Base-by-base conservation (phyloP, 2,797 vertebrate species). In the Epinephelus coioides region DNA sequence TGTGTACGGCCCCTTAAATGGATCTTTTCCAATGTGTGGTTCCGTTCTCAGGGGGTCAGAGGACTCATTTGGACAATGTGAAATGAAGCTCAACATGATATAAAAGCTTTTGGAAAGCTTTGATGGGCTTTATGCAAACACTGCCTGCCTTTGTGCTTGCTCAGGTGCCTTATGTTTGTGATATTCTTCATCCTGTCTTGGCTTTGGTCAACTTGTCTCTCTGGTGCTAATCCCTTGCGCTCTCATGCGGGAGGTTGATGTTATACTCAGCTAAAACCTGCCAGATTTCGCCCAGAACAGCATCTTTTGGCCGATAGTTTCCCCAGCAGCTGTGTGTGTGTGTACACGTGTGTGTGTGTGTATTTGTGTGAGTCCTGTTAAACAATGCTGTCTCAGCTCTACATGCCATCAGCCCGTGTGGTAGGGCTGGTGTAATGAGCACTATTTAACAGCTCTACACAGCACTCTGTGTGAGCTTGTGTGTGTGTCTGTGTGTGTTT, bases 311-410 rank as follows among this genome's bases (percentile, higher is more conserved):
- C 43, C 53, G n/a, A 25, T 21, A 61, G 25, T 77, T 66, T 30
- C 25, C 47, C 30, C 14, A 54, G 50, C 66, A 59, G 69, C 51
- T 63, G 60, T 69, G 63, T 75, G 56, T 51, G 43, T 43, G 19
- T 27, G 21, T 43, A 2, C 14, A 23, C 38, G 50, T n/a, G 34
- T 47, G 57, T n/a, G 34, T 2, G 7, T 14, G 47, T 10, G 59
- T 64, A 38, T n/a, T 38, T 2, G n/a, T 27, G 54, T 10, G 54
- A 30, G 55, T 30, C 40, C 60, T 79, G 64, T 75, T 70, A 65
- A 63, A 73, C 61, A 27, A 65, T 87, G 90, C 91, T 91, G 84
- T 81, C 79, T 91, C 90, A 93, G 90, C 90, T 88, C 56, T 38
- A 61, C n/a, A 2, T 60, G 40, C 62, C 78, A 72, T 76, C 76